These are phyloP conservation scores for Drosophila neotestacea DNA, from an alignment of 2,888 invertebrate genomes.

Conservation along the genomic window DNA sequence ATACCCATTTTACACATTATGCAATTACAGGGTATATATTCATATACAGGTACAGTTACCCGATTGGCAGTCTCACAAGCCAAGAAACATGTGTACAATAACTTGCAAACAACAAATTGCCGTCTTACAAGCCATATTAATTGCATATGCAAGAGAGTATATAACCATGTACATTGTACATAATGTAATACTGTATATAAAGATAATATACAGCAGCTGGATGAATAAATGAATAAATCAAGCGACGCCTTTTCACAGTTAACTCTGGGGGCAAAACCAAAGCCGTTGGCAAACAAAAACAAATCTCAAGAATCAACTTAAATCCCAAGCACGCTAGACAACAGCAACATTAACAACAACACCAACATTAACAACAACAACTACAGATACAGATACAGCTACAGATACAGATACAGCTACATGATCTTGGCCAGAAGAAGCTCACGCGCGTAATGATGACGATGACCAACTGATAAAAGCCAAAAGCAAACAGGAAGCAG, in stretches of 20 bases:
- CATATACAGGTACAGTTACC: slow-evolving; percentile 60
- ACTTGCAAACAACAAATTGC: slow-evolving; percentile 60
- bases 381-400: not conserved
- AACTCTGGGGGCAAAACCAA: slow-evolving; percentile 38
- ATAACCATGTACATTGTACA: slow-evolving; percentile 17
- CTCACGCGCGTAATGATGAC: slow-evolving; percentile 57
- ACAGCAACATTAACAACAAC: slow-evolving; percentile 19
- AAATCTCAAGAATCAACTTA: slow-evolving; percentile 33
- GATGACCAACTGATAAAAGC: slow-evolving; percentile 57
- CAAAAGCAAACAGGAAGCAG: slow-evolving; percentile 72
- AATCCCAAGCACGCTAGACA: slow-evolving; percentile 37
- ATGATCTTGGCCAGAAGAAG: slow-evolving; percentile 63
- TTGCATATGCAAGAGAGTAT: slow-evolving; percentile 36
- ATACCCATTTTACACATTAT: not conserved
- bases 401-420: slow-evolving; percentile 40
- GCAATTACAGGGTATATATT: slow-evolving; percentile 20
- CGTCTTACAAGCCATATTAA: slow-evolving; percentile 50
- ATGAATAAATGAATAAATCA: slow-evolving; percentile 76
- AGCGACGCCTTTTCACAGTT: slow-evolving; percentile 77
- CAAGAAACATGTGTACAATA: slow-evolving; percentile 57
- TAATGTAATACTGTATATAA: slow-evolving; percentile 28
- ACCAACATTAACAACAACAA: slow-evolving; percentile 31
- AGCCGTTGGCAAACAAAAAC: slow-evolving; percentile 50
- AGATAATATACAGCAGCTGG: slow-evolving; percentile 48
- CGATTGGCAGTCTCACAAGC: slow-evolving; percentile 14